Base-by-base conservation (phyloP, 2,888 invertebrate species). In the Cacoxenus indagator region DNA sequence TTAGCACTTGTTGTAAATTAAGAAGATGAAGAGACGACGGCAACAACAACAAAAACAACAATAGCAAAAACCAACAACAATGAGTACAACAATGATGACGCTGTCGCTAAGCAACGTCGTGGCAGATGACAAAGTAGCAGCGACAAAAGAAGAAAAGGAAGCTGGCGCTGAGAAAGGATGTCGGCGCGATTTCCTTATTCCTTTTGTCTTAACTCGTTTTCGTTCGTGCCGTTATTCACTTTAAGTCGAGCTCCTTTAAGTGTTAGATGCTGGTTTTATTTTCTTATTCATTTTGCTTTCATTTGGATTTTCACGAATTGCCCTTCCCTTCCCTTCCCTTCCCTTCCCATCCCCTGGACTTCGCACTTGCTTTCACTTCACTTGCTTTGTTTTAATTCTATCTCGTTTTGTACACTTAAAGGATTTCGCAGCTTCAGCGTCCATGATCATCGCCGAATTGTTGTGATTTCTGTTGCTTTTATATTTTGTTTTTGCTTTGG, bases 1-100 rank as follows among this genome's bases (percentile, higher is more conserved):
- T 51, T 26, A 27, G 55, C 55, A 55, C 27, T 55, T 55, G 27
- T 55, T 55, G 19, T 55, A 55, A 55, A 55, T 55, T 55, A 55
- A 55, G 55, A 51, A 51, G 19, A 55, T 55, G n/a, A 55, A 55
- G 55, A 51, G 22, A 51, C 51, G 22, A 22, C 51, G 22, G 11
- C 51, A 51, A 22, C 14, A 51, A 22, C 51, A 51, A 9, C 48
- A 48, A 37, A 8, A 37, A 37, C 37, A 1, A 37, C 2, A 14
- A 37, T 5, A 14, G 14, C 14, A 14, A 2, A 1, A 14, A 37
- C 4, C n/a, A 14, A 37, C 4, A 14, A 37, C 4, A 14, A 37
- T 37, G 37, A 37, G 1, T 8, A 37, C 4, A 14, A 1, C 37
- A 14, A 37, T 37, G 37, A 37, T 37, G 37, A 2, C 37, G 37